Evolutionary conservation across 2,113 vertebrate species (phyloP).

Genomic region (Myiozetetes cayanensis): DNA sequence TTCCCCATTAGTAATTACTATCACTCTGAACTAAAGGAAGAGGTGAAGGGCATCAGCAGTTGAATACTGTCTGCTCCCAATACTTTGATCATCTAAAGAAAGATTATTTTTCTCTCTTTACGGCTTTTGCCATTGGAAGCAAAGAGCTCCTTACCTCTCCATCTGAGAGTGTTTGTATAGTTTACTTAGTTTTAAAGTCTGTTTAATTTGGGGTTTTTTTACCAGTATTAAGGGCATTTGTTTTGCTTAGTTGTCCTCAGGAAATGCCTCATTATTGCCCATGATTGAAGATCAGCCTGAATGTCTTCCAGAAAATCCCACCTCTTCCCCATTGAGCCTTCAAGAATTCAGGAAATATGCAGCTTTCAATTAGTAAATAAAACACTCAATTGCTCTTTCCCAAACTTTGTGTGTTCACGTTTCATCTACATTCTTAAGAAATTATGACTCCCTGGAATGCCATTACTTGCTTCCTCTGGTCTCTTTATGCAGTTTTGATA

Average conservation of each 20-base stretch:
- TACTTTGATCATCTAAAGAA: background rate
- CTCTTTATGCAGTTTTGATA: background rate
- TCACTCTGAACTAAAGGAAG: background rate
- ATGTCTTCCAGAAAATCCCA: background rate
- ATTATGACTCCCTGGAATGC: background rate
- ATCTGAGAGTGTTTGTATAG: background rate
- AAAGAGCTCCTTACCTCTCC: background rate
- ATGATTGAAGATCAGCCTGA: background rate
- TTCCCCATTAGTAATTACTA: background rate
- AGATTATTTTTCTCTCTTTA: background rate
- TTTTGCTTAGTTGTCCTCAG: background rate
- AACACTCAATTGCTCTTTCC: background rate
- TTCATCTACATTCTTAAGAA: background rate
- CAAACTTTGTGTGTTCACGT: background rate
- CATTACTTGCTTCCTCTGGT: background rate
- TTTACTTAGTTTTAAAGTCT: background rate
- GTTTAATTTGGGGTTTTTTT: background rate
- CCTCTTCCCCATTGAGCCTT: background rate
- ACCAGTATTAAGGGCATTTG: background rate
- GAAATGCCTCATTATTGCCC: background rate
- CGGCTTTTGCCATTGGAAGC: background rate
- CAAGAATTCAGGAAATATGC: background rate
- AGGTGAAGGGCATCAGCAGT: background rate
- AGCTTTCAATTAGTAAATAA: background rate
- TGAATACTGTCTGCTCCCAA: background rate